Conservation (phyloP, 2,113 vertebrate genomes). For the Fukomys damarensis region DNA sequence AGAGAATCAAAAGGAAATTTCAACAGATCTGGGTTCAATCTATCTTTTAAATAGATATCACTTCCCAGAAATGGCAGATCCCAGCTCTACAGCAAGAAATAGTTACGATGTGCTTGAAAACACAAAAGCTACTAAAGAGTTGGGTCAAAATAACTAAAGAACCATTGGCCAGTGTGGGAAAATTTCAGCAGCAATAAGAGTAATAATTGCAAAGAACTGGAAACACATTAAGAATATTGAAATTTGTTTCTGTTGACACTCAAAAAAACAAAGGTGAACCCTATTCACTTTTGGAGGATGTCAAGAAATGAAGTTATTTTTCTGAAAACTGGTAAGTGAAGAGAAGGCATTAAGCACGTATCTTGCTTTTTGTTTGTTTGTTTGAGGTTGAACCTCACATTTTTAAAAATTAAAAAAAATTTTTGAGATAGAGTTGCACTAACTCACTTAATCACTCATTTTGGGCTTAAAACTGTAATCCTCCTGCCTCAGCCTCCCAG, state of each 20-base stretch:
- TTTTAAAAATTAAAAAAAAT: not conserved
- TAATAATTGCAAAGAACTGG: not conserved
- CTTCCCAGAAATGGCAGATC: not conserved
- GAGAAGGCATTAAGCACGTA: not conserved
- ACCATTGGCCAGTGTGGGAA: not conserved
- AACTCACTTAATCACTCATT: not conserved
- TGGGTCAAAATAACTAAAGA: not conserved
- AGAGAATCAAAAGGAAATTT: slow-evolving; percentile 10
- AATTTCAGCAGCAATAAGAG: not conserved
- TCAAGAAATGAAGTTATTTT: not conserved
- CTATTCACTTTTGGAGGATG: not conserved
- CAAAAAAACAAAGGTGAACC: not conserved
- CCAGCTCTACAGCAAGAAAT: not conserved
- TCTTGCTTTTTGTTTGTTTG: not conserved
- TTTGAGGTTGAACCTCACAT: too few species aligned
- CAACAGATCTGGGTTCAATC: not conserved
- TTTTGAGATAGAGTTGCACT: not conserved
- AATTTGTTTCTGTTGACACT: not conserved
- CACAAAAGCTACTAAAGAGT: not conserved
- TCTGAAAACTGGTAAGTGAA: not conserved
- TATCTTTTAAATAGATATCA: not conserved
- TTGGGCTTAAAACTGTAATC: not conserved
- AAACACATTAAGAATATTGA: not conserved
- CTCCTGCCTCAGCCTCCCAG: not conserved
- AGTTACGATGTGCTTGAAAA: not conserved